Conservation (phyloP, 2,888 invertebrate genomes). For the Gari tellinella region DNA sequence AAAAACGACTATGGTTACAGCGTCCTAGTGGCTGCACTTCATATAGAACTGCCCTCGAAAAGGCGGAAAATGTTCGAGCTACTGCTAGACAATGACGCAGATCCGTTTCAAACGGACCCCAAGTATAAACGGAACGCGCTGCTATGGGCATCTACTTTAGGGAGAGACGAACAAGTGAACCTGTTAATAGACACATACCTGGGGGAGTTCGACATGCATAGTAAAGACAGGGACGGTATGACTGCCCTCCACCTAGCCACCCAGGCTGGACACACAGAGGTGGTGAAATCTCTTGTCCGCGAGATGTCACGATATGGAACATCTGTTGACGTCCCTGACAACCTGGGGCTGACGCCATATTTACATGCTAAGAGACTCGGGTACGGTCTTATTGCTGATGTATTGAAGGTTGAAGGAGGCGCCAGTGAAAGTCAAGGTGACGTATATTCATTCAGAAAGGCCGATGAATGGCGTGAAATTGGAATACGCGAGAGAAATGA, state of each 20-base stretch:
- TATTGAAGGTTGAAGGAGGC: conserved; percentile 69
- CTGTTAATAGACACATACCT: conserved; percentile 68
- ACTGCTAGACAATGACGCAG: conserved; percentile 72
- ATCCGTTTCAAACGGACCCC: conserved; percentile 65
- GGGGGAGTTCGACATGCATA: conserved; percentile 77
- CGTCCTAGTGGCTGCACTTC: conserved; percentile 75
- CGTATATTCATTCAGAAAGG: conserved; percentile 66
- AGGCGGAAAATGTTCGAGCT: conserved; percentile 74
- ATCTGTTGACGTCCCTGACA: conserved; percentile 78
- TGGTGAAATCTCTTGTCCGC: conserved; percentile 67
- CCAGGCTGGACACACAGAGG: conserved; percentile 64
- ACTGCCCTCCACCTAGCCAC: conserved; percentile 80
- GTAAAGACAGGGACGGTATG: conserved; percentile 74
- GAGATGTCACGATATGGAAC: conserved; percentile 73
- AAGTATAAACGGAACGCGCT: conserved; percentile 69
- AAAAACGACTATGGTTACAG: conserved; percentile 75
- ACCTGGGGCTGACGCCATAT: conserved; percentile 78
- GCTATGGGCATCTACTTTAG: conserved; percentile 75
- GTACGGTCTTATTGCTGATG: conserved; percentile 66
- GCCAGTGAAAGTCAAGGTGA: conserved; percentile 71
- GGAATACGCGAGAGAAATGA: conserved; percentile 71
- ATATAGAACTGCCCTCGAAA: conserved; percentile 69
- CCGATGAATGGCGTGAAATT: conserved; percentile 75
- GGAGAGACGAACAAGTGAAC: conserved; percentile 65
- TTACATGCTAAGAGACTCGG: conserved; percentile 78